Evolutionary conservation across 2,888 invertebrate species (phyloP), one percentile per base, ranked within the genome.

Genomic region (Metalampra italica): DNA sequence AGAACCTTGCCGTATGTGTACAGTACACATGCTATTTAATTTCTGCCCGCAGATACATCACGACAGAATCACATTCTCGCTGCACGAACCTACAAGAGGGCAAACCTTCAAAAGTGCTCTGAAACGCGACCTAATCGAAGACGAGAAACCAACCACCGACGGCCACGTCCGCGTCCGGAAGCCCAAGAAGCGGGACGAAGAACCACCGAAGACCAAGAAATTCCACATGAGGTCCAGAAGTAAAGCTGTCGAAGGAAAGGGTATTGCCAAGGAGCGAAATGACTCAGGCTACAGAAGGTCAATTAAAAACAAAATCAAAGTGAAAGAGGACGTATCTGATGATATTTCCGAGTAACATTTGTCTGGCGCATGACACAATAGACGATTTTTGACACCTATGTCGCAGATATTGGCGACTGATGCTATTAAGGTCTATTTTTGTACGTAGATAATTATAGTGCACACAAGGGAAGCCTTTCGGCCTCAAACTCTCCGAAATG

Each of bases 51-150:
- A 88, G 88, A 80, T 88, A 54, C 88, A 88, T 50, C 88, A 85
- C 59, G 88, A 88, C 53, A 70, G 88, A 50, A 87, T 88, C 32
- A 87, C 88, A 0, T 88, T 86, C 55, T 86, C 88, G 0, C 62
- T 88, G 1, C 86, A 87, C 61, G 88, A 88, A 56, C 87, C 88
- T 0, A 71, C 78, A 0, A 73, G 88, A 3, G 88, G 85, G 0
- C 88, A 88, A 49, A 88, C 88, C 1, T 88, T 82, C 61, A 88
- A 88, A 61, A 88, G 87, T 56, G 81, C 81, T 1, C 55, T 88
- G 7, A 87, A 85, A 59, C 73, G 88, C 0, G 87, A 87, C 41
- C 46, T 65, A 1, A 47, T 47, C 0, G 77, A 71, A 0, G 78
- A 80, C 1, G 77, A 77, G 0, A 64, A 58, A 38, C 22, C 60